Evolutionary conservation across 1,140 invertebrate genomes (phyloP), one percentile per base, ranked within the genome.

Genomic region (Melipona quadrifasciata): DNA sequence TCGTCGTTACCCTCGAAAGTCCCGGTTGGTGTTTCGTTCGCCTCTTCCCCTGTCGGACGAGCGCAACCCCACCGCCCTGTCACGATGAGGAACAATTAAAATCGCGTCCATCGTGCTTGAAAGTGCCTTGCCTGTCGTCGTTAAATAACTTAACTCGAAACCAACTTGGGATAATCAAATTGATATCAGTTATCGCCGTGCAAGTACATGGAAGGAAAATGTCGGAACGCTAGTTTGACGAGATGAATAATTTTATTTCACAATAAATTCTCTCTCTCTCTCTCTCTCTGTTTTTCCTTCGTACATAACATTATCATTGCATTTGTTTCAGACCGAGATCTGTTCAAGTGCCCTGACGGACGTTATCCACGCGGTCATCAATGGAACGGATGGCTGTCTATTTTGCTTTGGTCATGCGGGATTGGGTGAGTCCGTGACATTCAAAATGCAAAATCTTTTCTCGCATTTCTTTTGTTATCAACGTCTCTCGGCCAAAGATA

Each of bases 281-380:
- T 21, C 27, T 27, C n/a, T n/a, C n/a, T n/a, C n/a, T n/a, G n/a
- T 47, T 74, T 14, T 24, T 6, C 5, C 51, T 11, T 55, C 73
- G 17, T 53, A 6, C n/a, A n/a, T 73, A 21, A 73, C 21, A 6
- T 31, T 55, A n/a, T n/a, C 57, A 8, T 14, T 55, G 14, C 10
- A 64, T 61, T 64, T 47, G 8, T 97, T 97, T 8, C 96, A 99
- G 98, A 97, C 97, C 86, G 98, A 99, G 94, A 96, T 99, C 70
- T 98, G 98, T 93, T 97, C 97, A 67, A 97, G 97, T 90, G 98
- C 98, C 27, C 95, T 99, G 74, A 97, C 97, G 51, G 98, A 99
- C 92, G 98, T 99, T 82, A 98, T 99, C 88, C 98, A 98, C 91
- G 98, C 98, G 55, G 98, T 99, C 82, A 97, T 99, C 90, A 98